These are phyloP conservation scores for Chorisops tibialis DNA, from an alignment of 2,888 invertebrate species.

Conservation along the genomic window DNA sequence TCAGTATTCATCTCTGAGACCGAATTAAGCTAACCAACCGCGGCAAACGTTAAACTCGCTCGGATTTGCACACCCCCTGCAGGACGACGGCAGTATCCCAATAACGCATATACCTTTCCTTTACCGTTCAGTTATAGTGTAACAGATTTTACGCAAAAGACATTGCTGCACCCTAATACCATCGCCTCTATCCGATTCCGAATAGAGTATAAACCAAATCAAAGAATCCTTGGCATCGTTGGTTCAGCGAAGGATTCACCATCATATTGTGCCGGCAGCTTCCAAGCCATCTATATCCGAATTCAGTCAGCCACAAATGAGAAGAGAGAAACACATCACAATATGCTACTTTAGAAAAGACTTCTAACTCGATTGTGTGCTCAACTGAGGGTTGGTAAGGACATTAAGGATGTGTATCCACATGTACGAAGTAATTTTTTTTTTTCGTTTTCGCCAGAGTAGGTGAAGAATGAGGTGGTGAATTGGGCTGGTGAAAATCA, in stretches of 20 bases:
- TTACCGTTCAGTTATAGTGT: not conserved
- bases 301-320: conserved; percentile 23
- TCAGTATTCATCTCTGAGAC: not conserved
- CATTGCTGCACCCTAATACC: not conserved
- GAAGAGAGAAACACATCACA: conserved; percentile 23
- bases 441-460: not conserved
- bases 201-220: not conserved
- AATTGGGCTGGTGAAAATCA: not conserved
- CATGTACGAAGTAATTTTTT: conserved; percentile 21
- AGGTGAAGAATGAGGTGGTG: not conserved
- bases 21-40: conserved; percentile 27
- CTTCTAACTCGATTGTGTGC: conserved; percentile 24
- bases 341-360: conserved; percentile 24
- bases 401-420: conserved; percentile 25
- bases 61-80: conserved; percentile 14
- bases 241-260: not conserved
- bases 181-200: not conserved
- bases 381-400: conserved; percentile 22
- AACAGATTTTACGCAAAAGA: conserved; percentile 7
- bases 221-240: not conserved
- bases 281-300: conserved; percentile 5
- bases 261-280: not conserved
- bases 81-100: not conserved
- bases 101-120: not conserved
- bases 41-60: conserved; percentile 24